Percentiles rank a stretch among this genome's conserved stretches.
Conservation (phyloP, 2,888 invertebrate genomes). For the Protodeltote pygarga region DNA sequence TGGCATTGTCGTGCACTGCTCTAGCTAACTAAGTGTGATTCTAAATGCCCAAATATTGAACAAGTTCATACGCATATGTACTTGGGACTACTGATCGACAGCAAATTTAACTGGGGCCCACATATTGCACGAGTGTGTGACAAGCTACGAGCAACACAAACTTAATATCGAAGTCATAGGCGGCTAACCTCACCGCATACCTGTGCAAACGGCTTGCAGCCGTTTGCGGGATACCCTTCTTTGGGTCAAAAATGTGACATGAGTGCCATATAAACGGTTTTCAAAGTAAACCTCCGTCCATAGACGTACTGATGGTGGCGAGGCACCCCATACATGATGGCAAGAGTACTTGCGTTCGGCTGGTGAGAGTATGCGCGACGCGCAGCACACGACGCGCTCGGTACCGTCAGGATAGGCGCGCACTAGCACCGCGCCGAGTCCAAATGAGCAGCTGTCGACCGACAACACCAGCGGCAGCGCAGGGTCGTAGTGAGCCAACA, state of each 20-base stretch:
- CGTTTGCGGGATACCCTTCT: slow-evolving; percentile 3
- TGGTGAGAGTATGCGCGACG: no score
- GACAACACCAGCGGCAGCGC: slow-evolving; percentile 30
- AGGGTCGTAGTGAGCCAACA: not conserved
- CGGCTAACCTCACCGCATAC: slow-evolving; percentile 1
- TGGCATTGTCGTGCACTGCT: no score
- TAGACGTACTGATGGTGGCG: slow-evolving; percentile 40
- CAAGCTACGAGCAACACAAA: no score
- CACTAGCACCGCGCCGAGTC: slow-evolving; percentile 42
- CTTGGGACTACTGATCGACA: no score
- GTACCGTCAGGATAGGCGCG: slow-evolving; percentile 43
- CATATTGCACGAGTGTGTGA: no score
- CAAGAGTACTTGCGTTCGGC: no score
- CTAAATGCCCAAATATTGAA: no score
- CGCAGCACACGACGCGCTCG: no score
- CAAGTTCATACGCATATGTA: no score
- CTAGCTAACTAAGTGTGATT: no score
- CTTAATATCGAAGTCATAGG: not conserved
- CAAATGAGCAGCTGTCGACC: slow-evolving; percentile 43
- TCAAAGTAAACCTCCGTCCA: not conserved
- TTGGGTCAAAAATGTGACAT: slow-evolving; percentile 2
- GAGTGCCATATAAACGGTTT: not conserved
- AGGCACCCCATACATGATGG: slow-evolving; percentile 35
- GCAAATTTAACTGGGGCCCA: no score
- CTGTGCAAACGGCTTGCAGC: slow-evolving; percentile 6